These are phyloP conservation scores for Porphyrio hochstetteri DNA, from an alignment of 2,113 vertebrate genomes.

Conservation along the genomic window DNA sequence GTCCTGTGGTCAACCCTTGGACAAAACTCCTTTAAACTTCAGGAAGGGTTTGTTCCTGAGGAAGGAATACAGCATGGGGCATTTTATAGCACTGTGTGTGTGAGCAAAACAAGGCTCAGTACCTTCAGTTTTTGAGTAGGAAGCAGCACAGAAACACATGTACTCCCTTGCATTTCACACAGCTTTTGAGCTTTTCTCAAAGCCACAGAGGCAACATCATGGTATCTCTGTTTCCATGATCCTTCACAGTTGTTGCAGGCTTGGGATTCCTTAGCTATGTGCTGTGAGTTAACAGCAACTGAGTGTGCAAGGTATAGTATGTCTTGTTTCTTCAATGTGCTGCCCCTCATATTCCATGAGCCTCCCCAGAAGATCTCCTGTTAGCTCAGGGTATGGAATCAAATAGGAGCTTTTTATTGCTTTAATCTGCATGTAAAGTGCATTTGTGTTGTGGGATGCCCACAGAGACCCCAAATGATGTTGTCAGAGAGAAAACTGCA, in stretches of 20 bases:
- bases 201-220: background rate
- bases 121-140: background rate
- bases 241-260: background rate
- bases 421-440: background rate
- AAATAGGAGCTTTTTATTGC: background rate
- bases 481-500: background rate
- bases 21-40: background rate
- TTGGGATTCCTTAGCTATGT: background rate
- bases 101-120: background rate
- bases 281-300: background rate
- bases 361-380: background rate
- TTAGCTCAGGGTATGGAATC: background rate
- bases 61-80: fast-evolving
- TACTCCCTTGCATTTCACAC: background rate
- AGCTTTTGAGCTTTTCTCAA: background rate
- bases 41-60: background rate
- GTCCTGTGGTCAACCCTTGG: fast-evolving
- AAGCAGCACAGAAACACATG: background rate
- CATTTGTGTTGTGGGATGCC: background rate
- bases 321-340: background rate
- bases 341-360: background rate
- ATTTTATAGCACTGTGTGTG: background rate
- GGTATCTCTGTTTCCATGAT: background rate
- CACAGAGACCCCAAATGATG: fast-evolving
- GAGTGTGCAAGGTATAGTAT: background rate